Evolutionary conservation across 2,113 vertebrate species (phyloP).

Genomic region (Crotalus viridis): DNA sequence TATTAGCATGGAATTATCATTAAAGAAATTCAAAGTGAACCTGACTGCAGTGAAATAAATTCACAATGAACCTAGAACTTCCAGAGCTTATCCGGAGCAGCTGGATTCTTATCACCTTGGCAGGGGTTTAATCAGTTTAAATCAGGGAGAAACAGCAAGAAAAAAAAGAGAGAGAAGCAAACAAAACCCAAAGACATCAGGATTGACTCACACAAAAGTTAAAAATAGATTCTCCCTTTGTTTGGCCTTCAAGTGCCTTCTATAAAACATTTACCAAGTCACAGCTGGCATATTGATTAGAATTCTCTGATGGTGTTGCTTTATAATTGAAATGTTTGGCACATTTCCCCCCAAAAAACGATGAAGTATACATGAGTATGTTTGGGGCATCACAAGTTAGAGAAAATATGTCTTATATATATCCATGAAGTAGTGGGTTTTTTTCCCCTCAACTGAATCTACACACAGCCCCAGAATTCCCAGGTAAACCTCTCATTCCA

Average conservation of each 20-base stretch:
- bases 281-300: background rate
- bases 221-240: background rate
- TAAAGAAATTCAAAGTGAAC: background rate
- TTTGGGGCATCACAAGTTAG: background rate
- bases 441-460: background rate
- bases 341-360: background rate
- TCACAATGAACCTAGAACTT: background rate
- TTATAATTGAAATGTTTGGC: background rate
- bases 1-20: background rate
- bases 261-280: constrained; percentile 23
- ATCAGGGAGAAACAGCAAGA: background rate
- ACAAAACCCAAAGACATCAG: background rate
- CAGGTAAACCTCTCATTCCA: background rate
- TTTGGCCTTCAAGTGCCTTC: background rate
- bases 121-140: background rate
- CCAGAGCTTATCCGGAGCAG: background rate
- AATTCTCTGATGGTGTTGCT: background rate
- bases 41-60: background rate
- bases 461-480: background rate
- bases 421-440: background rate
- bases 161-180: background rate
- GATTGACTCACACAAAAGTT: background rate
- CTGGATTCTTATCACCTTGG: background rate
- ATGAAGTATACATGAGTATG: background rate
- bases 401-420: background rate